phyloP scores from a whole-genome alignment of 2,797 vertebrate species.

The Columba guinea region DNA sequence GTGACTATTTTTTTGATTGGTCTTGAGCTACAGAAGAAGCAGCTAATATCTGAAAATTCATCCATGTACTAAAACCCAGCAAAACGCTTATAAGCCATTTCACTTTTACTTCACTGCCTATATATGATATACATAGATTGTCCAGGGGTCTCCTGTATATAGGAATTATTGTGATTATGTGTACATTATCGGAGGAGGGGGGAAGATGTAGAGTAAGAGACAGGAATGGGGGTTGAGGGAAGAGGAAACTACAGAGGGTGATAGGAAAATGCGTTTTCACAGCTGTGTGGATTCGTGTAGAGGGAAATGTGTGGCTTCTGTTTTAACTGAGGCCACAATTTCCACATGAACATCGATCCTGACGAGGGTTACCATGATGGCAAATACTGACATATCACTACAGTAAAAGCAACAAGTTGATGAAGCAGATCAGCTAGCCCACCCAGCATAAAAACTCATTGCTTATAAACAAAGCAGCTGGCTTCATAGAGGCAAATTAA shows the following conservation, averaged over 20 bases:
- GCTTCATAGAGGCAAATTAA: neutral
- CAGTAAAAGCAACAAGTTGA: neutral
- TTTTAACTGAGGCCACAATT: neutral
- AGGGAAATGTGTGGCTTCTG: neutral
- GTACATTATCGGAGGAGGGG: rapidly evolving
- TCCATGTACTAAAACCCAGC: neutral
- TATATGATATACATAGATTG: neutral
- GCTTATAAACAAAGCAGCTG: neutral
- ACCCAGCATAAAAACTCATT: neutral
- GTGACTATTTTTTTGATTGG: neutral
- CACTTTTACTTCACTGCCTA: neutral
- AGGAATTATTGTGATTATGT: neutral
- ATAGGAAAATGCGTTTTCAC: neutral
- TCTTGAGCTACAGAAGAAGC: neutral
- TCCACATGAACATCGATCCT: neutral
- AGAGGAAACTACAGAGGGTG: neutral
- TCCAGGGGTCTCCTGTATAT: neutral
- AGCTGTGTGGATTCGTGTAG: neutral
- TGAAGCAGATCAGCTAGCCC: neutral
- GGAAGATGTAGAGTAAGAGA: neutral
- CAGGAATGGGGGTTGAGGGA: rapidly evolving
- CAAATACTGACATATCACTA: neutral
- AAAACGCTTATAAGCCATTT: neutral
- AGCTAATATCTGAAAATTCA: neutral
- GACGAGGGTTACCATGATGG: neutral